Evolutionary conservation across 2,113 vertebrate species (phyloP).

Genomic region (Jacana jacana): DNA sequence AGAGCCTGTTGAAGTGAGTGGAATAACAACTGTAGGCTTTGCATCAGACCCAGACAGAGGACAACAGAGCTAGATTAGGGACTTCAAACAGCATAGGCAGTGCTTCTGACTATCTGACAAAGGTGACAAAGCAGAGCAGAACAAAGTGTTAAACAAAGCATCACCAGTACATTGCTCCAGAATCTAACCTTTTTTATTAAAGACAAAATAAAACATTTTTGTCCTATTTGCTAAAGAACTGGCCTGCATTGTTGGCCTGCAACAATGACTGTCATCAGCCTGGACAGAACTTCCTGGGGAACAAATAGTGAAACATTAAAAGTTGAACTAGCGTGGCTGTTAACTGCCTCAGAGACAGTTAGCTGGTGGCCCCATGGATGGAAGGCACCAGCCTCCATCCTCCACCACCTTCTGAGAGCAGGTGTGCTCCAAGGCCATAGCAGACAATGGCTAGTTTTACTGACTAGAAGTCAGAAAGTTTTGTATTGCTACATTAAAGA

Average conservation of each 20-base stretch:
- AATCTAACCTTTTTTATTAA: background rate
- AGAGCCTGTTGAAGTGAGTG: background rate
- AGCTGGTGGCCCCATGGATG: background rate
- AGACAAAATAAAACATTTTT: background rate
- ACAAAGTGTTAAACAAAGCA: background rate
- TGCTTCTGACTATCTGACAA: background rate
- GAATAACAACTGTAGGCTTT: background rate
- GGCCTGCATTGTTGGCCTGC: too few species aligned
- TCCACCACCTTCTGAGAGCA: background rate
- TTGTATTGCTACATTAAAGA: too few species aligned
- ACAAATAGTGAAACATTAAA: background rate
- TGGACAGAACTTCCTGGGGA: background rate
- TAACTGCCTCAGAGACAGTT: fast-evolving
- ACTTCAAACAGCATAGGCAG: background rate
- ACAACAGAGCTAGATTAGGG: background rate
- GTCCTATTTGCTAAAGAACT: background rate
- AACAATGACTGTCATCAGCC: background rate
- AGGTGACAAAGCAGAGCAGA: background rate
- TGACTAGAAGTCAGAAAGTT: background rate
- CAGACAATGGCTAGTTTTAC: fast-evolving
- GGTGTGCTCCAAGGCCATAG: background rate
- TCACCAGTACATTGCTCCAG: background rate
- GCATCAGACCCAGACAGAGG: background rate
- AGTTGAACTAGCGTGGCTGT: background rate
- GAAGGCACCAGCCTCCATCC: background rate